Conservation (phyloP, 1,140 invertebrate species). For the Leptopilina boulardi region DNA sequence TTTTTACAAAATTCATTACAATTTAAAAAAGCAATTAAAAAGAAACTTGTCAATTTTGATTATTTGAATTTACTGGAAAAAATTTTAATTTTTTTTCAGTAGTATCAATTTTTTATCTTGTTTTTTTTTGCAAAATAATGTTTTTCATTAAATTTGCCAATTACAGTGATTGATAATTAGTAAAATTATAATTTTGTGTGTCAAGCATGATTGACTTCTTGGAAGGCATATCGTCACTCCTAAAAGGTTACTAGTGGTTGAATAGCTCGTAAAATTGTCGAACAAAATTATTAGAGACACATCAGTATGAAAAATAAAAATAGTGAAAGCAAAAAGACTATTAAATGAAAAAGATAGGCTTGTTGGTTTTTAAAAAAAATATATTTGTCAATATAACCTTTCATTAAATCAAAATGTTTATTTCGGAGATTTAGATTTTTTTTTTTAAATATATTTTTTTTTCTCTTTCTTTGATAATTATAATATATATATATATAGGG, state of each 20-base stretch:
- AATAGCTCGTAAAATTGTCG: not conserved
- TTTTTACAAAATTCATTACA: no score
- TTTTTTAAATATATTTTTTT: not conserved
- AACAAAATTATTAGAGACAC: slow-evolving; percentile 14
- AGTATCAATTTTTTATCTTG: no score
- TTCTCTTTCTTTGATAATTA: not conserved
- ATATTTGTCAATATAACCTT: not conserved
- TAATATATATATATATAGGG: not conserved
- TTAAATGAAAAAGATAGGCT: not conserved
- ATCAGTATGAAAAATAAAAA: slow-evolving; percentile 1
- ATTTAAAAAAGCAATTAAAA: no score
- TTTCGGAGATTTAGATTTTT: not conserved
- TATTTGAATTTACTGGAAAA: no score
- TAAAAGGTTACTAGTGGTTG: not conserved
- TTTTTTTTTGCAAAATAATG: no score
- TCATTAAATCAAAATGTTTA: not conserved
- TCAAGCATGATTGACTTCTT: not conserved
- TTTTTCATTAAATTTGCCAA: no score
- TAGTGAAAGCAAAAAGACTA: slow-evolving; percentile 4
- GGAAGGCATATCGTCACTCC: not conserved
- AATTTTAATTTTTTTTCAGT: no score
- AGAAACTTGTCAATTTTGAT: no score
- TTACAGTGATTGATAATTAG: not conserved
- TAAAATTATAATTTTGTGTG: not conserved
- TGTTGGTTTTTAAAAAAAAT: not conserved